Percentiles rank a stretch among this genome's conserved stretches.
Evolutionary conservation across 2,888 invertebrate genomes (phyloP).

Genomic region (Phorcus lineatus): DNA sequence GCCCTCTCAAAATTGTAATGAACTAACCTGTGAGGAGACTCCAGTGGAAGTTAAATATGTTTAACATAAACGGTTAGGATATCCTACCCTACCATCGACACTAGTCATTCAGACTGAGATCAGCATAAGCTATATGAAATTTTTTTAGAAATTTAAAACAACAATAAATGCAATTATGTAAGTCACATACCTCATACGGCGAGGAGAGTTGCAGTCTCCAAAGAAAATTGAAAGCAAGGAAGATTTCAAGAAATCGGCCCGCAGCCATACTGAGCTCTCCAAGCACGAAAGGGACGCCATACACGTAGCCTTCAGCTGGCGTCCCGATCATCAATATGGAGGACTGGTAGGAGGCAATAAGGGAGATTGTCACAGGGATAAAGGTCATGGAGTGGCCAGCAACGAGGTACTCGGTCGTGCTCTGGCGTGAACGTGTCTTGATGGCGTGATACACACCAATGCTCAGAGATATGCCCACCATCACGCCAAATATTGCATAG

Average conservation of each 20-base stretch:
- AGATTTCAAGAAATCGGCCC: not conserved
- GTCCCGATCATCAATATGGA: not conserved
- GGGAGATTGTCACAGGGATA: not conserved
- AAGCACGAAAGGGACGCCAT: not conserved
- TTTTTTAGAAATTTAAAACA: too few relatives aligned
- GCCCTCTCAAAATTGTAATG: too few relatives aligned
- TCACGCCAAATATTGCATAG: not conserved
- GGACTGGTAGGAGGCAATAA: not conserved
- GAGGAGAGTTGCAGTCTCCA: not conserved
- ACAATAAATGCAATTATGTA: too few relatives aligned
- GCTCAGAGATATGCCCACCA: not conserved
- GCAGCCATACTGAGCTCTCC: not conserved
- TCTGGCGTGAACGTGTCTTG: not conserved
- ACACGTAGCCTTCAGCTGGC: not conserved
- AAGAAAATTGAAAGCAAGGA: not conserved
- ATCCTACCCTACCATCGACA: too few relatives aligned
- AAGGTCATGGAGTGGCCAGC: not conserved
- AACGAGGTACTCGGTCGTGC: not conserved
- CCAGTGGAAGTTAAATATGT: too few relatives aligned
- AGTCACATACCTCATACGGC: not conserved
- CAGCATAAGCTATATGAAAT: too few relatives aligned
- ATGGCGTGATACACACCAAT: not conserved
- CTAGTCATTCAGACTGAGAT: too few relatives aligned
- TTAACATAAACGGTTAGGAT: too few relatives aligned
- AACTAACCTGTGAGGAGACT: too few relatives aligned